Base-by-base conservation (phyloP, 2,888 invertebrate species). In the Parnassius glacialis region DNA sequence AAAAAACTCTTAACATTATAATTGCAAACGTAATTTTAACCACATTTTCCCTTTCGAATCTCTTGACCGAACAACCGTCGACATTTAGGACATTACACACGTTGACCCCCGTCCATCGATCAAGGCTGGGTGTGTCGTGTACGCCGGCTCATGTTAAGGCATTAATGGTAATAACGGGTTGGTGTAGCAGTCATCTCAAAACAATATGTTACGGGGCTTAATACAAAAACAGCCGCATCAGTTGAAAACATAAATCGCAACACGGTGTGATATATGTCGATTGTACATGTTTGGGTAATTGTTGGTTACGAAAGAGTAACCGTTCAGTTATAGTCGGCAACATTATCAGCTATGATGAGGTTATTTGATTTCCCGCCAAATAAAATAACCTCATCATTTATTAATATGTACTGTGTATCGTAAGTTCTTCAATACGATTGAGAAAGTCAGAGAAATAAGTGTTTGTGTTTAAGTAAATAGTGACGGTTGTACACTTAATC, bases 81-180 rank as follows among this genome's bases (percentile, higher is more conserved):
- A 65, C 62, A 70, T 70, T 72, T 70, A 59, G 70, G 68, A 64
- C 68, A 65, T 62, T 65, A 54, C 63, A 70, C 65, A 53, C 69
- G 67, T 73, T 73, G 74, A 77, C 73, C 76, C 71, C 71, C 67
- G 70, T 70, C 71, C 76, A 79, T 79, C 77, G 76, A 80, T 80
- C 78, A 78, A 73, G 64, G 67, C 62, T 70, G 78, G 83, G 81
- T 83, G 82, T 78, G 79, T 64, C 70, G 57, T 55, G 57, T 44
- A 48, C 68, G 69, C 70, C 73, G 64, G 66, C 68, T 68, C 71
- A 73, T 74, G 74, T 74, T 74, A 75, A 75, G 69, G 74, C 69
- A 77, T 77, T 76, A 74, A 74, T 69, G 66, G 68, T 76, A 76
- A 76, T 77, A 77, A 75, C 73, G 77, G 72, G 81, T 79, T 80